Conservation (phyloP, 2,797 vertebrate species). For the Cuniculus paca region DNA sequence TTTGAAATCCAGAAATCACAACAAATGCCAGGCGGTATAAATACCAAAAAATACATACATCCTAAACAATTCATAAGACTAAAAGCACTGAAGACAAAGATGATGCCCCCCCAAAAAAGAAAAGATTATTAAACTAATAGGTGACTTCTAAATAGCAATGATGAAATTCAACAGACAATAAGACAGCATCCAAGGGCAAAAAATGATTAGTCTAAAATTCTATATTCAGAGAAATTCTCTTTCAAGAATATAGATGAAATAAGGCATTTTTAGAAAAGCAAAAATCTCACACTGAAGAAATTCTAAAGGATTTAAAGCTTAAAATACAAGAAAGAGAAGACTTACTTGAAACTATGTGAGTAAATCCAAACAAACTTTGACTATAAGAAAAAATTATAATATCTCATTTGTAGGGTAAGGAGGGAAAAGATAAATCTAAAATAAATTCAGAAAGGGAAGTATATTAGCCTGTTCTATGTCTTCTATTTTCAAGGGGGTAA, state of each 20-base stretch:
- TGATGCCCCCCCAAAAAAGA: background rate
- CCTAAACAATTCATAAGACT: background rate
- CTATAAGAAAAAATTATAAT: background rate
- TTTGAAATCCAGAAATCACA: slow-evolving; percentile 53
- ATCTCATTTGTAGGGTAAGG: background rate
- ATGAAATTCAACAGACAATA: background rate
- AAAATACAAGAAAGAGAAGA: slow-evolving; percentile 6
- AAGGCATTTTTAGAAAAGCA: background rate
- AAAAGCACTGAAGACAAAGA: slow-evolving; percentile 22
- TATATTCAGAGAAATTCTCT: background rate
- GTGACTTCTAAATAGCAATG: background rate
- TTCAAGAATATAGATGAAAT: slow-evolving; percentile 3
- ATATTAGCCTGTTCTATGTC: background rate
- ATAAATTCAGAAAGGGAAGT: background rate
- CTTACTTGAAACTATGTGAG: background rate
- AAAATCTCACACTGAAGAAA: slow-evolving; percentile 22
- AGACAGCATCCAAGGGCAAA: background rate
- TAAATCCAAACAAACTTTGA: slow-evolving; percentile 27
- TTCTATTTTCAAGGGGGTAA: background rate
- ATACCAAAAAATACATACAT: background rate
- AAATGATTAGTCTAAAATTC: slow-evolving; percentile 35
- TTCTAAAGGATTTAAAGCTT: slow-evolving; percentile 15
- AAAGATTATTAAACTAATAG: background rate
- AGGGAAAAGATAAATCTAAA: slow-evolving; percentile 1
- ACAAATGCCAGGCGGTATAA: slow-evolving; percentile 9